These are phyloP conservation scores for Pectinophora gossypiella DNA, from an alignment of 1,140 invertebrate genomes.

Conservation along the genomic window DNA sequence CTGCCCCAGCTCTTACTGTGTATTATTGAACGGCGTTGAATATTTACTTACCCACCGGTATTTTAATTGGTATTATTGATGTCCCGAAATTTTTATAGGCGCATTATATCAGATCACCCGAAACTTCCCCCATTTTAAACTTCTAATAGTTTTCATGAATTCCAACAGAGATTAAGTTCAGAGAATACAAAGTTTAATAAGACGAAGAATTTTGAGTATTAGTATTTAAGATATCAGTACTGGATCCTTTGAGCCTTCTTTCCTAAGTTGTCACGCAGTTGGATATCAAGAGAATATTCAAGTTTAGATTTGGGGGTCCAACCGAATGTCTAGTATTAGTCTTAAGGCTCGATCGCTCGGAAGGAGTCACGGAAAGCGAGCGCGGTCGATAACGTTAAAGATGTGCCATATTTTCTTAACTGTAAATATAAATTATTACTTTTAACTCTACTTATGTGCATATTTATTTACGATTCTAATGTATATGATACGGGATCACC, in stretches of 20 bases:
- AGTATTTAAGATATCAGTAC: no score
- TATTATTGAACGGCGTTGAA: constrained; percentile 41
- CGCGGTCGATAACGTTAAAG: constrained; percentile 59
- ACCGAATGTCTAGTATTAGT: constrained; percentile 18
- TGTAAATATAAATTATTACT: constrained; percentile 74
- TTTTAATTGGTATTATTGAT: constrained; percentile 71
- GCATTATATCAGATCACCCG: constrained; percentile 26
- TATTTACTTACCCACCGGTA: constrained; percentile 71
- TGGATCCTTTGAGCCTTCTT: neutral
- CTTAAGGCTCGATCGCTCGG: constrained; percentile 39
- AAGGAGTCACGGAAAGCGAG: constrained; percentile 23
- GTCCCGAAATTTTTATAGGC: constrained; percentile 50
- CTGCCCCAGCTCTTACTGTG: constrained; percentile 16
- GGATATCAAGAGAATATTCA: neutral
- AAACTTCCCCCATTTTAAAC: neutral
- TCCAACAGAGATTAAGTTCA: constrained; percentile 1
- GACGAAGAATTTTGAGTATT: no score
- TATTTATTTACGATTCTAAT: constrained; percentile 66
- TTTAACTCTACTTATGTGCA: constrained; percentile 61
- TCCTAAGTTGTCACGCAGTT: neutral
- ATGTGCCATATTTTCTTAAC: constrained; percentile 74
- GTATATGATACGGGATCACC: constrained; percentile 43
- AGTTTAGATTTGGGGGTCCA: neutral
- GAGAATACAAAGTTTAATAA: no score
- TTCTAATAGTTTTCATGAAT: no score